Percentiles rank a stretch among this genome's conserved stretches.
These are phyloP conservation scores for Standfussiana lucernea DNA, from an alignment of 2,888 invertebrate genomes.

Conservation along the genomic window DNA sequence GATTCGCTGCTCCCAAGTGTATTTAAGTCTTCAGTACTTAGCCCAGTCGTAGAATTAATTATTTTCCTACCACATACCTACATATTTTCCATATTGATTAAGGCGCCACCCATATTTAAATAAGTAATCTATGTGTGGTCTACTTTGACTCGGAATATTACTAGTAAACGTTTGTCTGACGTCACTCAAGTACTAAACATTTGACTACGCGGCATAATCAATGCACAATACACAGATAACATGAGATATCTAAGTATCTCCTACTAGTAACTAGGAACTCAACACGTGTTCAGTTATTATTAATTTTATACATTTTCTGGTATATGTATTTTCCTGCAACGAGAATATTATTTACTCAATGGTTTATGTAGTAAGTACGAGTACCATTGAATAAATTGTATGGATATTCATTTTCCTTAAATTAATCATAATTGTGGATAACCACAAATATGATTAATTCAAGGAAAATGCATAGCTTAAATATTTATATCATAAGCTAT, in stretches of 20 bases:
- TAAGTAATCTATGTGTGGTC: conserved; percentile 46
- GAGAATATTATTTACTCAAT: background rate
- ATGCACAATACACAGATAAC: conserved; percentile 48
- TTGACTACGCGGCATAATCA: conserved; percentile 29
- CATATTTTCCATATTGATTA: conserved; percentile 32
- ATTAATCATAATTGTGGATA: no score
- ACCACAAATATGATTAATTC: no score
- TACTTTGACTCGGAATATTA: conserved; percentile 20
- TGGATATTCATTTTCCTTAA: conserved; percentile 1
- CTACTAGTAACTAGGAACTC: background rate
- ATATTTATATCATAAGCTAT: no score
- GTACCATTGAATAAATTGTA: conserved; percentile 7
- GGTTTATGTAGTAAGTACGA: background rate
- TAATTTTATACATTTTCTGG: conserved; percentile 22
- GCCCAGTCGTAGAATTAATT: background rate
- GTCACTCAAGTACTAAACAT: conserved; percentile 49
- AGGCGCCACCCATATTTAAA: conserved; percentile 32
- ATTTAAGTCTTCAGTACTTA: background rate
- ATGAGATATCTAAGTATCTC: background rate
- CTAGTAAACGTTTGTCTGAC: conserved; percentile 34
- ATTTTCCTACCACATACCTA: background rate
- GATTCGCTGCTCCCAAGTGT: background rate
- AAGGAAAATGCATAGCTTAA: no score
- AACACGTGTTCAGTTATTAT: conserved; percentile 28
- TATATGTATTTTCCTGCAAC: conserved; percentile 27